Conservation (phyloP, 2,113 vertebrate species). For the Oncorhynchus nerka region DNA sequence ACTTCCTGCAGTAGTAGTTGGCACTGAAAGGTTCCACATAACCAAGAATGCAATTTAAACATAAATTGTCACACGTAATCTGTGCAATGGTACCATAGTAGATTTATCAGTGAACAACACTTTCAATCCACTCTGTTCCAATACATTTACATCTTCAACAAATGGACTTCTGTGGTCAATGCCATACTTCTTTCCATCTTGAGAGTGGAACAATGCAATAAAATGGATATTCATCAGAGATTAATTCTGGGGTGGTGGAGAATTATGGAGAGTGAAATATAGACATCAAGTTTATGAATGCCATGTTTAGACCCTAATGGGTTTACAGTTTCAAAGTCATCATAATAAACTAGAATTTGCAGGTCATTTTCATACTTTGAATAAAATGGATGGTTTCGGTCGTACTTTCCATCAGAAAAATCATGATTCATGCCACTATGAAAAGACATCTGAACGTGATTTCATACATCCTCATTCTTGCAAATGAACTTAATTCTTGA, state of each 20-base stretch:
- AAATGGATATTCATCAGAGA: neutral
- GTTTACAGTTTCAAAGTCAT: neutral
- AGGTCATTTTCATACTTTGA: conserved; percentile 6
- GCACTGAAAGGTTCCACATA: too few relatives aligned
- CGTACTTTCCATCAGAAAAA: conserved; percentile 14
- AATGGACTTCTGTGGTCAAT: neutral
- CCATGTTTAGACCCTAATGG: conserved; percentile 2
- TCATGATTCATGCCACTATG: neutral
- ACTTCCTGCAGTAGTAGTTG: too few relatives aligned
- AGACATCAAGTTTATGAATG: conserved; percentile 12
- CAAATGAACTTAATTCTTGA: conserved; percentile 18
- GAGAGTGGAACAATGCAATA: neutral
- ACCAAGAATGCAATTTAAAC: too few relatives aligned
- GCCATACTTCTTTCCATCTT: neutral
- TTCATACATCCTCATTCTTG: conserved; percentile 2
- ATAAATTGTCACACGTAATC: too few relatives aligned
- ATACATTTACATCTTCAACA: too few relatives aligned
- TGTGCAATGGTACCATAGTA: too few relatives aligned
- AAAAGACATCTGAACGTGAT: neutral
- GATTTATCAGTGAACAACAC: too few relatives aligned
- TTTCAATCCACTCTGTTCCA: too few relatives aligned
- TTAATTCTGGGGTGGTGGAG: neutral
- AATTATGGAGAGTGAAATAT: conserved; percentile 9
- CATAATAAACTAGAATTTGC: conserved; percentile 4
- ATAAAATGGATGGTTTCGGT: conserved; percentile 9